phyloP scores from a whole-genome alignment of 2,797 vertebrate species.

The Myoxocephalus aenaeus region DNA sequence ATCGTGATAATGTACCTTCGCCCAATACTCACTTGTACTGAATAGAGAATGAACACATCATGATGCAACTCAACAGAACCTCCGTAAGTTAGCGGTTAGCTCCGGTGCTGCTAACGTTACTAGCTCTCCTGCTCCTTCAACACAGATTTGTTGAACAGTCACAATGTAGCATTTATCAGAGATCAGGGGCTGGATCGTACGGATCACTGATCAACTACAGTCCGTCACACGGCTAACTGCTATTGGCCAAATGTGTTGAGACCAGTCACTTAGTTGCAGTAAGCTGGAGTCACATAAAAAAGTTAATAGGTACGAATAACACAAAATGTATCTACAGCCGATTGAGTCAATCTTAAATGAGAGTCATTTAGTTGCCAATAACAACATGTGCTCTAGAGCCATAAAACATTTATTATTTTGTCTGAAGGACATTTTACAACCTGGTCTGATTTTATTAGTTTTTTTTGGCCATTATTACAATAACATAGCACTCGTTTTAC shows the following conservation, averaged over 20 bases:
- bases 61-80: background rate
- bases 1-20: background rate
- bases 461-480: background rate
- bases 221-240: background rate
- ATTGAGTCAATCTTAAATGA: background rate
- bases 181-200: background rate
- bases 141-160: background rate
- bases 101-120: background rate
- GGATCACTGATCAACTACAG: background rate
- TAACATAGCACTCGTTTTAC: slow-evolving; percentile 2
- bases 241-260: background rate
- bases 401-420: background rate
- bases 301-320: background rate
- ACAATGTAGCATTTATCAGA: background rate
- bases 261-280: background rate
- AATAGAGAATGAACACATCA: background rate
- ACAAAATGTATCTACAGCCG: background rate
- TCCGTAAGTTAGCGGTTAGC: background rate
- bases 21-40: background rate
- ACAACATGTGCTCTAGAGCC: background rate
- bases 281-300: background rate
- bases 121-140: background rate
- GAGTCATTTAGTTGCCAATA: slow-evolving; percentile 1
- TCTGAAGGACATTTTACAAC: background rate
- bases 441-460: background rate